These are phyloP conservation scores for Pelobates fuscus DNA, from an alignment of 2,113 vertebrate genomes.

Conservation along the genomic window DNA sequence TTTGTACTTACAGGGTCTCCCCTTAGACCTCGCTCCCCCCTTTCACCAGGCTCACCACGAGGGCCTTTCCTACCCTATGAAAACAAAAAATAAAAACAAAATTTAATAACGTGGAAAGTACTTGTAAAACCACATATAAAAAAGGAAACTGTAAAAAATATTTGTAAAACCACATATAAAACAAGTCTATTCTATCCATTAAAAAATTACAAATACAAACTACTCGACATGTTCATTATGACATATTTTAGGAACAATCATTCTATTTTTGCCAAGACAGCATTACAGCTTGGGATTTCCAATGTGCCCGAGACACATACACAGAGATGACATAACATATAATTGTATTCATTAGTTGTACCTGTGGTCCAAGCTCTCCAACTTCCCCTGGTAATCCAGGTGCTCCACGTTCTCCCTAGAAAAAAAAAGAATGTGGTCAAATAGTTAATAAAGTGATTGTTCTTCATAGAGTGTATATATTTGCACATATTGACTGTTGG, in stretches of 20 bases:
- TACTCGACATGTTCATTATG: too few relatives aligned
- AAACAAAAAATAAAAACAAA: constrained; percentile 47
- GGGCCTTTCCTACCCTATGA: constrained; percentile 76
- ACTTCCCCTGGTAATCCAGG: constrained; percentile 67
- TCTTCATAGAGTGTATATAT: too few relatives aligned
- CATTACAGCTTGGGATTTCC: too few relatives aligned
- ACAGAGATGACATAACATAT: too few relatives aligned
- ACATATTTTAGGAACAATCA: neutral
- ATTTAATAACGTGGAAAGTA: constrained; percentile 14
- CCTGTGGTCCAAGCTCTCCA: constrained; percentile 71
- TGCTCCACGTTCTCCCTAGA: constrained; percentile 71
- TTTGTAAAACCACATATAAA: neutral
- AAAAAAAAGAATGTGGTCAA: too few relatives aligned
- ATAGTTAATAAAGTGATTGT: too few relatives aligned
- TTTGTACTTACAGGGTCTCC: constrained; percentile 78
- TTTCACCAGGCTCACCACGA: constrained; percentile 66
- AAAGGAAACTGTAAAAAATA: too few relatives aligned
- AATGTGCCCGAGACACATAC: too few relatives aligned
- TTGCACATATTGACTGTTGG: too few relatives aligned
- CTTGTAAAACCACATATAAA: neutral
- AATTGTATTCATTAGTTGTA: constrained; percentile 63
- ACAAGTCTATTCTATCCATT: neutral
- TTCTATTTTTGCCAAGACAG: neutral
- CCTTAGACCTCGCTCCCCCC: constrained; percentile 75
- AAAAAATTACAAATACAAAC: neutral